Evolutionary conservation across 2,888 invertebrate genomes (phyloP).

Genomic region (Cantharis flavilabris): DNA sequence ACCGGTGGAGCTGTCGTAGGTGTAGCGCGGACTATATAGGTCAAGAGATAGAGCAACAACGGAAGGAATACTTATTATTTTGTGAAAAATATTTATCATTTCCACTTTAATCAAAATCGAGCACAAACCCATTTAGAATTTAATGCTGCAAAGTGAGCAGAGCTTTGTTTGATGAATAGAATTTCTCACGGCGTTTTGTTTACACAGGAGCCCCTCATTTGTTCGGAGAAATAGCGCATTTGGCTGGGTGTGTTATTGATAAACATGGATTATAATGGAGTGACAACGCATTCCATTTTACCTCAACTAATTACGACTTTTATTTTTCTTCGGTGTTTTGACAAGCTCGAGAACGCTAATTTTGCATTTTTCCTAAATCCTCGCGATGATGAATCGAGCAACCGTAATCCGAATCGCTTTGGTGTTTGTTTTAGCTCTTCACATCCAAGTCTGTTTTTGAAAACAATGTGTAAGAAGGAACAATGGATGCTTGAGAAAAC

Average conservation of each 20-base stretch:
- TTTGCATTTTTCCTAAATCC: background rate
- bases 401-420: constrained; percentile 2
- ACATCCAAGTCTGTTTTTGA: constrained; percentile 34
- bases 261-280: constrained; percentile 44
- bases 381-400: background rate
- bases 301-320: constrained; percentile 33
- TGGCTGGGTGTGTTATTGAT: constrained; percentile 38
- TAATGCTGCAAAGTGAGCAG: constrained; percentile 28
- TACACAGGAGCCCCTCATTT: constrained; percentile 29
- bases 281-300: constrained; percentile 32
- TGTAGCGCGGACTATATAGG: background rate
- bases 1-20: background rate
- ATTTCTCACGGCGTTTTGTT: constrained; percentile 31
- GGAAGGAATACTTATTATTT: background rate
- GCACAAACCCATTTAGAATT: constrained; percentile 23
- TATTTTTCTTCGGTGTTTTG: constrained; percentile 17
- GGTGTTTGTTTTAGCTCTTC: constrained; percentile 35
- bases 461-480: constrained; percentile 37
- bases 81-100: background rate
- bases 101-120: constrained; percentile 16
- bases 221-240: constrained; percentile 21
- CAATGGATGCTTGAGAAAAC: constrained; percentile 36
- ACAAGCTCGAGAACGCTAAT: background rate
- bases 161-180: constrained; percentile 27
- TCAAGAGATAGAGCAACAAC: background rate